These are phyloP conservation scores for Neosilurus mollespiculum DNA, from an alignment of 2,797 vertebrate species.

Conservation along the genomic window DNA sequence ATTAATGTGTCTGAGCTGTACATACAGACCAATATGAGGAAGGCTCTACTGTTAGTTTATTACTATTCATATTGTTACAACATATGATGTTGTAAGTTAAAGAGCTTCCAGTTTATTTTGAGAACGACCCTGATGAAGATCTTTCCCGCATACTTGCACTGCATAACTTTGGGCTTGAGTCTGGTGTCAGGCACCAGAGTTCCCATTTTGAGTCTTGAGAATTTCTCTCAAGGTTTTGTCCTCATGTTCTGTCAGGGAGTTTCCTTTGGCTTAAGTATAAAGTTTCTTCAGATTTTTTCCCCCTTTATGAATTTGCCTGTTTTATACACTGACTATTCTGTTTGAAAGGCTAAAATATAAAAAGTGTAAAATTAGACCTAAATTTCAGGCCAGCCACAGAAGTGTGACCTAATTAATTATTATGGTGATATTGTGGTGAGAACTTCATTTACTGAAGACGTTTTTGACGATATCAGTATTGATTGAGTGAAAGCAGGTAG, in stretches of 20 bases:
- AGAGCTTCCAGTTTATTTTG: conserved; percentile 6
- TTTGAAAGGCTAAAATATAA: background rate
- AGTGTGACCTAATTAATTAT: background rate
- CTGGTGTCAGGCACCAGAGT: background rate
- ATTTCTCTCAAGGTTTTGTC: background rate
- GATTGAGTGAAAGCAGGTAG: background rate
- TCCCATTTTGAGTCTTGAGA: background rate
- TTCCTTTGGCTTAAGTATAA: background rate
- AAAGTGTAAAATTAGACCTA: conserved; percentile 11
- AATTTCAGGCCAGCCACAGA: background rate
- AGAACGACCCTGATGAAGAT: background rate
- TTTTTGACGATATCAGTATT: background rate
- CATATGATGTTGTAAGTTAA: too few species aligned
- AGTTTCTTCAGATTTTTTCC: background rate
- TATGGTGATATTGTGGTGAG: background rate
- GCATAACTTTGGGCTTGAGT: too few species aligned
- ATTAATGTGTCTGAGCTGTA: background rate
- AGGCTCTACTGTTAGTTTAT: background rate
- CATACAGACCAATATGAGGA: background rate
- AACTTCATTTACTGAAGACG: background rate
- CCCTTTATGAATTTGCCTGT: background rate
- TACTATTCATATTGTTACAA: background rate
- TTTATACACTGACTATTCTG: background rate
- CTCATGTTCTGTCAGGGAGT: background rate
- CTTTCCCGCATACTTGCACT: background rate